phyloP scores from a whole-genome alignment of 2,888 invertebrate species.

The Oegoconia quadripuncta region DNA sequence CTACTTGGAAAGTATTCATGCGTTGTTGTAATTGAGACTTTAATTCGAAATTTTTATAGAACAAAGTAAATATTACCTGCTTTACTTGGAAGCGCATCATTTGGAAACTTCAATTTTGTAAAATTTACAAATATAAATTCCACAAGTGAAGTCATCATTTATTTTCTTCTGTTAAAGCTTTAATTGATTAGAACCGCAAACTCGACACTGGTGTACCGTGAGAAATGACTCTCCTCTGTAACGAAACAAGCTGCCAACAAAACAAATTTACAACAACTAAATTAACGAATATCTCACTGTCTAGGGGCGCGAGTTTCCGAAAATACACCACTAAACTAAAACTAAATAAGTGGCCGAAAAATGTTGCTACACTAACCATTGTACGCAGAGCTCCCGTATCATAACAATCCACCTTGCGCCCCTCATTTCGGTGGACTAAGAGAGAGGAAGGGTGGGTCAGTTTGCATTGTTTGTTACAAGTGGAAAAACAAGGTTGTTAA shows the following conservation, averaged over 20 bases:
- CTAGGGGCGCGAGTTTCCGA: conserved; percentile 54
- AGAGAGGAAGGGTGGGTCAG: conserved; percentile 31
- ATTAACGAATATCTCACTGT: conserved; percentile 74
- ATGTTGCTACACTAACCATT: conserved; percentile 46
- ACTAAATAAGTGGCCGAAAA: conserved; percentile 73
- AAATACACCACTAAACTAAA: conserved; percentile 62
- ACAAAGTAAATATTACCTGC: too few species aligned
- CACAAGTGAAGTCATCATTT: too few species aligned
- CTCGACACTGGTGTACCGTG: too few species aligned
- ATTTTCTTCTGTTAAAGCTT: too few species aligned
- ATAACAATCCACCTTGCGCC: conserved; percentile 13
- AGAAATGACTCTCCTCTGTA: neutral
- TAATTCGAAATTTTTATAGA: too few species aligned
- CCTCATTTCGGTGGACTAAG: conserved; percentile 15
- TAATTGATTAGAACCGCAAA: too few species aligned
- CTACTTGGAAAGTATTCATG: too few species aligned
- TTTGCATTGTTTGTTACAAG: conserved; percentile 39
- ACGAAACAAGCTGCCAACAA: conserved; percentile 36
- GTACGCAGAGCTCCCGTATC: conserved; percentile 34
- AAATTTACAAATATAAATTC: too few species aligned
- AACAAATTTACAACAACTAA: conserved; percentile 72
- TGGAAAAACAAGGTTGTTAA: conserved; percentile 71
- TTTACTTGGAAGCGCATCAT: too few species aligned
- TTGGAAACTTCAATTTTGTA: too few species aligned
- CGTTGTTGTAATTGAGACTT: too few species aligned